These are phyloP conservation scores for Neodiprion lecontei DNA, from an alignment of 1,140 invertebrate species.

Conservation along the genomic window DNA sequence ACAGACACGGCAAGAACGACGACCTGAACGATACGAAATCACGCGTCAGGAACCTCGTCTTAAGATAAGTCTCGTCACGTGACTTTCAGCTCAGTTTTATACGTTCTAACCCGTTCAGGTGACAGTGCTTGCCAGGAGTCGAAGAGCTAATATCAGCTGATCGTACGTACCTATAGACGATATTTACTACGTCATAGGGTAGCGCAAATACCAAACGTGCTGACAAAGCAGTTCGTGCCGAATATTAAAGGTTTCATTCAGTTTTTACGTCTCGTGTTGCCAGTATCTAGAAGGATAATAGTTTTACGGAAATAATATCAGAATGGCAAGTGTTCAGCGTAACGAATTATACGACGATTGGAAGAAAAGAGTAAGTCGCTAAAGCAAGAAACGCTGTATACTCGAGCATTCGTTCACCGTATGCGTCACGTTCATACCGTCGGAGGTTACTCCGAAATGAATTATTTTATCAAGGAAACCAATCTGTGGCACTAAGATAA, in stretches of 20 bases:
- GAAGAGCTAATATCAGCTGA: not conserved
- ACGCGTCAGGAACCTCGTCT: not conserved
- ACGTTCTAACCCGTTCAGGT: not conserved
- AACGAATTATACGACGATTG: slow-evolving; percentile 53
- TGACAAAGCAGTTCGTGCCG: not conserved
- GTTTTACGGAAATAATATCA: slow-evolving; percentile 9
- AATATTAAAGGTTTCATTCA: not conserved
- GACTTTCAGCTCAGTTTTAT: not conserved
- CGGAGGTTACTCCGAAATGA: not conserved
- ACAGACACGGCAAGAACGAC: not conserved
- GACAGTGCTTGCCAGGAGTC: not conserved
- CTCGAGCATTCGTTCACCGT: slow-evolving; percentile 18
- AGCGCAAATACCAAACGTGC: not conserved
- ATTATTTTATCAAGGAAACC: not conserved
- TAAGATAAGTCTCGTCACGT: too few species aligned
- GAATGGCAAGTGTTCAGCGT: slow-evolving; percentile 46
- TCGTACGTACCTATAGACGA: not conserved
- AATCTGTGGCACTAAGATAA: not conserved
- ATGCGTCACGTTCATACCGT: not conserved
- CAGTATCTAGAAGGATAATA: not conserved
- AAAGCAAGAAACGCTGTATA: not conserved
- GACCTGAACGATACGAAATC: not conserved
- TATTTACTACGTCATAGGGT: not conserved
- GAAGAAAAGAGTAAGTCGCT: slow-evolving; percentile 53
- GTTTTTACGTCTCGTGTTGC: not conserved